Evolutionary conservation across 1,140 invertebrate genomes (phyloP), one percentile per base, ranked within the genome.

Genomic region (Charaxes varanes): DNA sequence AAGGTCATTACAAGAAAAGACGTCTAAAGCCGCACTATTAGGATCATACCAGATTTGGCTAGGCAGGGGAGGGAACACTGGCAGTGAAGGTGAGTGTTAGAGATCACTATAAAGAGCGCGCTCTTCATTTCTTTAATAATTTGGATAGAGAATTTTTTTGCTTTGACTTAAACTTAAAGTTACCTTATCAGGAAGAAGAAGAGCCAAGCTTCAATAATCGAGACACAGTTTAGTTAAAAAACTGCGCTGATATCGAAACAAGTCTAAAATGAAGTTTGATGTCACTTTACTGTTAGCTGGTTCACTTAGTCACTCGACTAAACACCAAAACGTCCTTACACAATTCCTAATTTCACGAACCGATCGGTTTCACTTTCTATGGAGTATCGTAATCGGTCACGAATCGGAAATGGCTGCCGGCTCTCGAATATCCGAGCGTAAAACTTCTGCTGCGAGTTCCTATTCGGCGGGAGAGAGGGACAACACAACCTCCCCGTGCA

Each of bases 201-300:
- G 8, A 38, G 19, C 8, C 16, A 12, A 27, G 49, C 50, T 47
- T 65, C 71, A 82, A 82, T 76, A 79, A 44, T 78, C 78, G 42
- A 73, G 57, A 57, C 66, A 68, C 78, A 78, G 65, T 79, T 81
- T 62, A 33, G 53, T 60, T 46, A 42, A 47, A 73, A 82, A 82
- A 82, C 70, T 65, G 70, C 32, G 66, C 64, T 61, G 73, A 78
- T 79, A 82, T 79, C 62, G 67, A 72, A 66, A 72, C 61, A 14
- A 63, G 68, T 76, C 62, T 51, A 33, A 51, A 50, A 48, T 37
- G n/a, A 63, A 56, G 56, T 63, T 67, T 52, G 51, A 59, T 59
- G 55, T 69, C 64, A 70, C 55, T 64, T 48, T 61, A 53, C 56
- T 62, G 56, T 36, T 36, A 55, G 54, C 53, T 54, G 34, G 53